Base-by-base conservation (phyloP, 2,888 invertebrate genomes). In the Drosophila kambysellisi region DNA sequence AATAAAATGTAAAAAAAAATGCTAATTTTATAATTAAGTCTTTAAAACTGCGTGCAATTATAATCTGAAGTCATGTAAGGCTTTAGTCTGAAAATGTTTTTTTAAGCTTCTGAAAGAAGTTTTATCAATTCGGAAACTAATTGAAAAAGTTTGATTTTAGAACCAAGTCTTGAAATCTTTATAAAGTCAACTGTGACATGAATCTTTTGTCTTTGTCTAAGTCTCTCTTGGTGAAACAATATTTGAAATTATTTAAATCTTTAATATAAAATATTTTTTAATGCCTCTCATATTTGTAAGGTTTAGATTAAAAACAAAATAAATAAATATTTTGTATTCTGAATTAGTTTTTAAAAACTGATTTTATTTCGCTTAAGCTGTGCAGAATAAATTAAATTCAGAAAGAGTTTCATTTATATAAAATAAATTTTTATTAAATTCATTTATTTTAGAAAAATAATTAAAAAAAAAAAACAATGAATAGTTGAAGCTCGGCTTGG, bases 1-100 rank as follows among this genome's bases (percentile, higher is more conserved):
- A 58, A 68, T 68, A 77, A 80, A 81, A 17, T 9, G 25, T 4
- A 29, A 7, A 25, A 25, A 20, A 6, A 30, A 32, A 41, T 0
- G 7, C 7, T 7, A 2, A 46, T 25, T 46, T 46, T 1, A 6
- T 15, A 46, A 25, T 7, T 15, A 46, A 15, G 20, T 8, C 7
- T 4, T 46, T 8, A 25, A 46, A 7, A 0, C 7, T 15, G 4
- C 7, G 7, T 0, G 7, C 7, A 4, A 46, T 4, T 1, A 4
- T 12, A 46, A 25, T 0, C 15, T 46, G 15, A 0, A 15, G 0
- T 8, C 12, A 4, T 25, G 7, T 46, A 15, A 4, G 8, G 15
- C 2, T 15, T 20, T 15, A 7, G 46, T 46, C 0, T 20, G 7
- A 7, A 20, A 12, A 2, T 7, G 0, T 4, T 20, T 43, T 3